phyloP scores from a whole-genome alignment of 2,113 vertebrate species.

The Xyliphius kryptos region DNA sequence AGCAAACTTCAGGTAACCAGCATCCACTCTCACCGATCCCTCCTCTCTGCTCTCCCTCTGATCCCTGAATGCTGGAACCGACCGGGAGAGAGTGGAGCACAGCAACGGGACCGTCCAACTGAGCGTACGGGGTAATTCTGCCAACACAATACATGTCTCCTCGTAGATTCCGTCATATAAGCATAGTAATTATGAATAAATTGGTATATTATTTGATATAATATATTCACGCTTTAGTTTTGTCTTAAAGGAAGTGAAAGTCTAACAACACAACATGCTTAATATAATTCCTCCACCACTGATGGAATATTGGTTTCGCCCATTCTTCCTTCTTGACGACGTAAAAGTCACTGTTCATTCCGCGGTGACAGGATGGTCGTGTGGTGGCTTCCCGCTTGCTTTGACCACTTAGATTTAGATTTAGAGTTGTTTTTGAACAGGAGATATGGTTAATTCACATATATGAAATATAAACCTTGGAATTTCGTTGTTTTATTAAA shows the following conservation, averaged over 20 bases:
- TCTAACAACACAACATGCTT: neutral
- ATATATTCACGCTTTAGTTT: neutral
- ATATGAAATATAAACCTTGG: too few species aligned
- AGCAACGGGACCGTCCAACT: conserved; percentile 61
- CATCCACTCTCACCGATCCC: neutral
- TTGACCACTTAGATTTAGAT: too few species aligned
- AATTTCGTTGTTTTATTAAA: too few species aligned
- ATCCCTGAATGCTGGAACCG: conserved; percentile 34
- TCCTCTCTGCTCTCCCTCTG: conserved; percentile 33
- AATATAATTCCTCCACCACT: neutral
- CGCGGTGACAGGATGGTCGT: neutral
- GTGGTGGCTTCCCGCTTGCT: neutral
- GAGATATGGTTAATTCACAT: too few species aligned
- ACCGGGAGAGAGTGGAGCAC: conserved; percentile 57
- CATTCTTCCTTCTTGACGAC: conserved; percentile 24
- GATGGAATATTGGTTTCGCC: conserved; percentile 33
- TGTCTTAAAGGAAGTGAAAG: neutral
- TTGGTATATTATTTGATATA: too few species aligned
- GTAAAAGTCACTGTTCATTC: conserved; percentile 3
- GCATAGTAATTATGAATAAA: too few species aligned
- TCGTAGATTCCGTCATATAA: too few species aligned
- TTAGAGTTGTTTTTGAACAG: too few species aligned
- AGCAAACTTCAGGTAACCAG: neutral
- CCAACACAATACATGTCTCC: neutral
- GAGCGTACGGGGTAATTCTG: neutral